These are phyloP conservation scores for Zygaena filipendulae DNA, from an alignment of 2,888 invertebrate species.

Conservation along the genomic window DNA sequence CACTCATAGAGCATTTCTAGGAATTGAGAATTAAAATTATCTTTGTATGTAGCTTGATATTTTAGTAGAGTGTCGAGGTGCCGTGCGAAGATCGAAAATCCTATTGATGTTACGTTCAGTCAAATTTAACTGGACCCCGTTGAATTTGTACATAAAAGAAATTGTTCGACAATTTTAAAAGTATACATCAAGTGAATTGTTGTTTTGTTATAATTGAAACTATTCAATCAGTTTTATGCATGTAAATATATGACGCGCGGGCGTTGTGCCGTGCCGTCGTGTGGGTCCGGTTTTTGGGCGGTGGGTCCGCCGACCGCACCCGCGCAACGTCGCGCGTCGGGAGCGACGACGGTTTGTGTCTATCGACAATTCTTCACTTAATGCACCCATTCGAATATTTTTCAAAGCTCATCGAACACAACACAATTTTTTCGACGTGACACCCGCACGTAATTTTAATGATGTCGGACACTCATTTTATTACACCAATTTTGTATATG, in stretches of 20 bases:
- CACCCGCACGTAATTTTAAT: conserved; percentile 52
- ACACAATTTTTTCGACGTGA: conserved; percentile 51
- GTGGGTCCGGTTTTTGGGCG: conserved; percentile 33
- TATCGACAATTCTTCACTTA: conserved; percentile 47
- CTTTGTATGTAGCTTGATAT: conserved; percentile 2
- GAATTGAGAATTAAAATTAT: conserved; percentile 36
- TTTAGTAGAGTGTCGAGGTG: conserved; percentile 25
- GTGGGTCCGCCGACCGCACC: no score
- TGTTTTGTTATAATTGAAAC: conserved; percentile 60
- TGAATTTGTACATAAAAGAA: conserved; percentile 48
- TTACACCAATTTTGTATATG: conserved; percentile 58
- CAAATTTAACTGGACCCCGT: conserved; percentile 36
- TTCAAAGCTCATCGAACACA: conserved; percentile 42
- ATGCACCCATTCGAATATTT: conserved; percentile 52
- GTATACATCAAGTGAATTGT: conserved; percentile 41
- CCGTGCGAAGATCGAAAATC: conserved; percentile 35
- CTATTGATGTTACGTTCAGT: conserved; percentile 49
- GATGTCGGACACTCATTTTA: conserved; percentile 53
- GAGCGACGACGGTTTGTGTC: no score
- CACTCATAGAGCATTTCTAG: conserved; percentile 35
- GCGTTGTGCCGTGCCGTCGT: conserved; percentile 34
- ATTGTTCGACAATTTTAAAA: conserved; percentile 53
- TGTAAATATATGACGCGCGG: conserved; percentile 53
- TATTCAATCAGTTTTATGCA: conserved; percentile 32
- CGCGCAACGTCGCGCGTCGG: no score